Evolutionary conservation across 2,113 vertebrate genomes (phyloP), one percentile per base, ranked within the genome.

Genomic region (Damaliscus lunatus): DNA sequence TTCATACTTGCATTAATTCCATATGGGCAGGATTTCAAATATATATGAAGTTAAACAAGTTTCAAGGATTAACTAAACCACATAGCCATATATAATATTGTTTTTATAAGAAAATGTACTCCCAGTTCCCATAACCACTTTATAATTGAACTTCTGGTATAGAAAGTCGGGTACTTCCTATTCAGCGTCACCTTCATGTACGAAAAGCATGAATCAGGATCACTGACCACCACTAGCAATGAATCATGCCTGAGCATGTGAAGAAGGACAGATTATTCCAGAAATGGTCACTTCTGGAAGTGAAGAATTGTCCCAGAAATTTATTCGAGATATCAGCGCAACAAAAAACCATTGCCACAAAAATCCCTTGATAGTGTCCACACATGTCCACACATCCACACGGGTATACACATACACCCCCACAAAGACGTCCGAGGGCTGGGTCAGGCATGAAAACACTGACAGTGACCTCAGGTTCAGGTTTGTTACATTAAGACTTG

Each of bases 1-100:
- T 89, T 97, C 92, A 53, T 90, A 67, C 40, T 88, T 80, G 36
- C 19, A 60, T 64, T 77, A 83, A 95, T 88, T 98, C 92, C 86
- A 89, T 90, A 71, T 55, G 55, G 78, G 77, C 83, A 92, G 40
- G 9, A 90, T 92, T 97, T 97, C 92, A 96, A 95, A 67, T 94
- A 55, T 33, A 85, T 62, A 87, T 64, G 60, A 78, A 88, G 52
- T 95, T 86, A 95, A 92, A 46, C 50, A 92, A 93, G 81, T 90
- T 97, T 88, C 53, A 60, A 60, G 64, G 74, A 95, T 95, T 96
- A 94, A 77, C 64, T 81, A 94, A 91, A 46, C 52, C 85, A 57
- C 27, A 25, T 6, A 81, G 29, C 52, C 89, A 83, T 77, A 83
- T 52, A 90, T 88, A 94, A 90, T 7, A 48, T 29, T n/a, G 31